Evolutionary conservation across 2,113 vertebrate species (phyloP), one percentile per base, ranked within the genome.

Genomic region (Terrapene triunguis): DNA sequence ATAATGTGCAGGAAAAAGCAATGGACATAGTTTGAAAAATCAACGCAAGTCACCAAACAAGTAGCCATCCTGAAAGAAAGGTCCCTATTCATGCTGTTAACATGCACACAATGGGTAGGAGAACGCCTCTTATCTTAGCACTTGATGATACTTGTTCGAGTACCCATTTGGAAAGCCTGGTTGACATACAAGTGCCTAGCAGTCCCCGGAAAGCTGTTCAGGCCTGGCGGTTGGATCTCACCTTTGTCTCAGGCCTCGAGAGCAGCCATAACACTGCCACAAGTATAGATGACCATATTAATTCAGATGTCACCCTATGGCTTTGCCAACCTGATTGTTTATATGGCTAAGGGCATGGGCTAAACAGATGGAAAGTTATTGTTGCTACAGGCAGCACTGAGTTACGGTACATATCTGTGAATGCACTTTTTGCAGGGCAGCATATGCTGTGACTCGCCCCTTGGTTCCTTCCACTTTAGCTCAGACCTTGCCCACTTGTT

Each of bases 381-480:
- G 1, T 0, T 22, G 4, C 32, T 6, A 2, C 25, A 78, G 74
- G 74, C 13, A 72, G 9, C 19, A 4, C 65, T 22, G 65, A 38
- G 4, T 22, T 9, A 27, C 8, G 38, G 12, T 27, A 47, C 11
- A 27, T 13, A 76, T 25, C 25, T 27, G 74, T 78, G 44, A 59
- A 59, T 11, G 27, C 57, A 29, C 0, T 51, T 89, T 76, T 76
- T 10, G 1, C 24, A 59, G 6, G 50, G 74, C 76, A 94, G 48
- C 8, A 1, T 4, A 19, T 5, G 2, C 2, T 0, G 0, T 55
- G 81, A 80, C 19, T 27, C 5, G 17, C 72, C 84, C 59, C 11
- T 51, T 78, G 7, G 3, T 47, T 93, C 3, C 22, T 76, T 88
- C 51, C 42, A 76, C 10, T 54, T 74, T 42, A 84, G 80, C 4